A percentile compares a stretch with the other conserved stretches of the same genome.
Evolutionary conservation across 2,113 vertebrate species (phyloP).

Genomic region (Vulpes lagopus): DNA sequence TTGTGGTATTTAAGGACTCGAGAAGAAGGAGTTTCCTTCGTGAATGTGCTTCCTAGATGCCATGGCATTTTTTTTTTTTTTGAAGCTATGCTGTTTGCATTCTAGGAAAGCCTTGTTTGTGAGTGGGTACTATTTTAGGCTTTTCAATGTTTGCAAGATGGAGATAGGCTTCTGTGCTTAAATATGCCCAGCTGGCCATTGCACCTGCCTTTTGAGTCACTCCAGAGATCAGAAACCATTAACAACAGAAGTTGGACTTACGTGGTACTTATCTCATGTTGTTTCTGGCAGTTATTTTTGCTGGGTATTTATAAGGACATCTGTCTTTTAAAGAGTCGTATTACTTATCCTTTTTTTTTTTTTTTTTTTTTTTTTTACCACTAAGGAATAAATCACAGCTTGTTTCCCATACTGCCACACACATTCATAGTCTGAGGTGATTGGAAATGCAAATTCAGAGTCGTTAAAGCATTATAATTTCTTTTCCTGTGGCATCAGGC

Average conservation of each 20-base stretch:
- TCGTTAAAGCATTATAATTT: constrained; percentile 52
- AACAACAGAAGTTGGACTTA: not conserved
- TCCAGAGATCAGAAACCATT: constrained; percentile 37
- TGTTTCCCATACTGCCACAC: constrained; percentile 7
- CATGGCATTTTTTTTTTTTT: not conserved
- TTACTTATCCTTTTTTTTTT: constrained; percentile 30
- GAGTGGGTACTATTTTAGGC: constrained; percentile 69
- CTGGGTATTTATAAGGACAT: constrained; percentile 60
- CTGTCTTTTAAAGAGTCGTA: constrained; percentile 64
- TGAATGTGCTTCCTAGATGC: not conserved
- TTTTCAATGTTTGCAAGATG: not conserved
- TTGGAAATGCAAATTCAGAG: constrained; percentile 62
- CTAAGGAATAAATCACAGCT: constrained; percentile 62
- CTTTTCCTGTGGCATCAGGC: not conserved
- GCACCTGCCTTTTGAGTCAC: constrained; percentile 41
- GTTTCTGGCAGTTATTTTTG: constrained; percentile 55
- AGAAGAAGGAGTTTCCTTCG: constrained; percentile 32
- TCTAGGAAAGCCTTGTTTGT: constrained; percentile 64
- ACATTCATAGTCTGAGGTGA: not conserved
- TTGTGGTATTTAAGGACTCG: not conserved
- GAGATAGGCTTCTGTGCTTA: not conserved
- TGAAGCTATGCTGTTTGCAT: not conserved
- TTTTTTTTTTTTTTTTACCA: too few species aligned
- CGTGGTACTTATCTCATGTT: constrained; percentile 1
- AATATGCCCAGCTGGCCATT: not conserved